phyloP scores from a whole-genome alignment of 2,113 vertebrate species.

The Azemiops feae region DNA sequence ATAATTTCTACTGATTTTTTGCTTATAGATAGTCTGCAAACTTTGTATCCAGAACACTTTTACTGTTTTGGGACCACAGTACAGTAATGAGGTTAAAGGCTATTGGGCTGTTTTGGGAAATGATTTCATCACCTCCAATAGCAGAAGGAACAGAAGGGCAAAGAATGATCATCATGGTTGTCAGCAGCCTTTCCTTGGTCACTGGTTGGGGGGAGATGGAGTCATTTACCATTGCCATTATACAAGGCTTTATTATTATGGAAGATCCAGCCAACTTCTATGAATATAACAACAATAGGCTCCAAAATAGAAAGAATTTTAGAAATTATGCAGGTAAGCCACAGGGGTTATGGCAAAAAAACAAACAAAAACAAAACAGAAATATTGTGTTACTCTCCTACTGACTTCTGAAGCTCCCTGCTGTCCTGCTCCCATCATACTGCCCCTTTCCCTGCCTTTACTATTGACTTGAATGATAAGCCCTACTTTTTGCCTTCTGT shows the following conservation, averaged over 20 bases:
- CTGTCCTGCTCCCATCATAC: background rate
- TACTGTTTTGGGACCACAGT: background rate
- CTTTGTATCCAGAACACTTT: background rate
- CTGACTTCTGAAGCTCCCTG: background rate
- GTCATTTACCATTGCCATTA: slow-evolving; percentile 31
- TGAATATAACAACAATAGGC: slow-evolving; percentile 10
- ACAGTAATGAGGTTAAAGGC: slow-evolving; percentile 2
- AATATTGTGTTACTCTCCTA: background rate
- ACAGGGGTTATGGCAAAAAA: background rate
- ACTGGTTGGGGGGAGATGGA: background rate
- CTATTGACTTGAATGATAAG: background rate
- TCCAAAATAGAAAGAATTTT: background rate
- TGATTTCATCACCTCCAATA: slow-evolving; percentile 30
- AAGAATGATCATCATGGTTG: slow-evolving; percentile 17
- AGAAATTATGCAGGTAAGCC: background rate
- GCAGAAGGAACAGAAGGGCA: slow-evolving; percentile 6
- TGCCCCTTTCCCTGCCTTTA: background rate
- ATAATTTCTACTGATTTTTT: background rate
- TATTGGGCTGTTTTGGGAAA: background rate
- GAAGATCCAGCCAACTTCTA: background rate
- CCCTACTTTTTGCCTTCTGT: too few species aligned
- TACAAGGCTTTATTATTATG: background rate
- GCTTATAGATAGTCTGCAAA: background rate
- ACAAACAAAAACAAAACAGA: background rate
- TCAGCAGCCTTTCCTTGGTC: slow-evolving; percentile 2